Evolutionary conservation across 92 coral and sea anemone species (phyloP).

Genomic region (Zoanthus sociatus): DNA sequence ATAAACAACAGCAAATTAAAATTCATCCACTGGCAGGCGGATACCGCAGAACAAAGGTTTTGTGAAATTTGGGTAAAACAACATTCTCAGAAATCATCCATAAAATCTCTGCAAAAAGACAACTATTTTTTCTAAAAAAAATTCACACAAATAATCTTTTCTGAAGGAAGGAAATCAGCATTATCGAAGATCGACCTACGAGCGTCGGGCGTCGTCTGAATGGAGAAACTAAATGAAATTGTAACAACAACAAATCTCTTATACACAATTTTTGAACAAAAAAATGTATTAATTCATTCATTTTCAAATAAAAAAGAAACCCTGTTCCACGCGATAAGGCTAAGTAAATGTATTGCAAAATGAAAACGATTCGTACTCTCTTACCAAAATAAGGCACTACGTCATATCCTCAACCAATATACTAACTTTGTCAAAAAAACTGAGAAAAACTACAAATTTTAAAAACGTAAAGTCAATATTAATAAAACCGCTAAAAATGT

Average conservation of each 20-base stretch:
- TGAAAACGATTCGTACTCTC: neutral
- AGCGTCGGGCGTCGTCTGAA: slow-evolving; percentile 37
- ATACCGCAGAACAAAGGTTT: neutral
- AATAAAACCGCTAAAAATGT: neutral
- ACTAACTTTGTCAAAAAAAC: neutral
- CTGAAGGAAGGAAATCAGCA: neutral
- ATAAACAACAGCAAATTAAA: neutral
- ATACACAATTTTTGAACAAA: neutral
- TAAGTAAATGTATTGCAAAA: neutral
- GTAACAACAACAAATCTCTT: slow-evolving; percentile 5
- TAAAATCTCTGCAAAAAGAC: neutral
- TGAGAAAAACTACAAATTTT: neutral
- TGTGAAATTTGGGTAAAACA: neutral
- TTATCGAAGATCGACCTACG: neutral
- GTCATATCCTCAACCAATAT: slow-evolving; percentile 32
- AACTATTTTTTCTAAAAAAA: neutral
- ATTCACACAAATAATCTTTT: neutral
- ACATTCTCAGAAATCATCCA: neutral
- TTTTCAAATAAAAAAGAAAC: neutral
- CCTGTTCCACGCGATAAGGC: slow-evolving; percentile 15
- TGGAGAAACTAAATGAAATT: neutral
- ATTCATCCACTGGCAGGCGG: neutral
- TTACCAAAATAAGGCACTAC: neutral
- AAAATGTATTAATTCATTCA: neutral
- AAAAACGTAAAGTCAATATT: neutral